Conservation (phyloP, 2,888 invertebrate species). For the Lasioglossum vierecki region DNA sequence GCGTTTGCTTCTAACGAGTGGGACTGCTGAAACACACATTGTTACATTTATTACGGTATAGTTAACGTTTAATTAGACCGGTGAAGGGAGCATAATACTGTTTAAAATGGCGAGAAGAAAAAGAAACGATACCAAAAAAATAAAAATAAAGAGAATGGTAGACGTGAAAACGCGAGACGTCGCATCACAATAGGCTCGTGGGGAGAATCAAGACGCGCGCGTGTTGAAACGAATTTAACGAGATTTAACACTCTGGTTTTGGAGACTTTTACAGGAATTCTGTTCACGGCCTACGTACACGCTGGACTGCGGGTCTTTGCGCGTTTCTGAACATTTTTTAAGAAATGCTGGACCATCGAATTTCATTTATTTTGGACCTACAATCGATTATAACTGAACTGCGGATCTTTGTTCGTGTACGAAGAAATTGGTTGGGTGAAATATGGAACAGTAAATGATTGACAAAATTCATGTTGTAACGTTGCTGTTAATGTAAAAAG, state of each 20-base stretch:
- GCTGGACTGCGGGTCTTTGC: no score
- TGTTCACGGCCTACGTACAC: conserved; percentile 61
- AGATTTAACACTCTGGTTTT: conserved; percentile 50
- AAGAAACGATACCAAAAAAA: conserved; percentile 7
- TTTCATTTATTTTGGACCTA: no score
- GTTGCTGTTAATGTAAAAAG: no score
- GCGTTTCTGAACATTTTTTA: no score
- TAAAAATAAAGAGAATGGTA: not conserved
- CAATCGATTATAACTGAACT: no score
- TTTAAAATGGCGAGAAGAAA: not conserved
- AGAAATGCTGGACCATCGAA: no score
- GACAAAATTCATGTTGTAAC: no score
- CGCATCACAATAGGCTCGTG: conserved; percentile 12
- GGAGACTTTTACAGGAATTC: conserved; percentile 56
- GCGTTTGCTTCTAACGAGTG: conserved; percentile 77
- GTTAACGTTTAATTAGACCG: conserved; percentile 45
- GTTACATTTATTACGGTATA: conserved; percentile 66
- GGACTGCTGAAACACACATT: conserved; percentile 66
- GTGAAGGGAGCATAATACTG: conserved; percentile 43
- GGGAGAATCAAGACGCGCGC: conserved; percentile 1
- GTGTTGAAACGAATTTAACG: conserved; percentile 40
- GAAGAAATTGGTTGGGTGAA: no score
- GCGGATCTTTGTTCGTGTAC: no score
- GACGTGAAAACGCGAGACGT: not conserved
- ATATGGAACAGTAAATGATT: no score